These are phyloP conservation scores for Globodera ellingtonae DNA, from an alignment of 1,140 invertebrate genomes.

Conservation along the genomic window DNA sequence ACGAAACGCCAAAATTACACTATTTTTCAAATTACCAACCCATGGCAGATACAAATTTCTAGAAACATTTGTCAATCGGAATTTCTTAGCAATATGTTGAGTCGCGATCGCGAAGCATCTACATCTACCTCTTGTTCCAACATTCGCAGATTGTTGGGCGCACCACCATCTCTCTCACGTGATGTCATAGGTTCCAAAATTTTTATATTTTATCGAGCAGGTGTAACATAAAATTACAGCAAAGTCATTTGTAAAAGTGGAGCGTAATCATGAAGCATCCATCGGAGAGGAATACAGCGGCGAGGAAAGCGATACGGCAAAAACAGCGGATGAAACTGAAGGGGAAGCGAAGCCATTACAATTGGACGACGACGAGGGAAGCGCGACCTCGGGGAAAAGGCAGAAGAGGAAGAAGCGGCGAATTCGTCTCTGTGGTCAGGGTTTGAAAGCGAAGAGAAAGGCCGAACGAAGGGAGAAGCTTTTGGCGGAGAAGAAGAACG, in stretches of 20 bases:
- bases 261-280: not conserved
- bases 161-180: slow-evolving; percentile 6
- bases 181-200: not conserved
- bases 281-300: slow-evolving; percentile 7
- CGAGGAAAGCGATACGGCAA: slow-evolving; percentile 32
- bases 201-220: not conserved
- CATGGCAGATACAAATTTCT: no score
- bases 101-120: no score
- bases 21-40: no score
- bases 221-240: not conserved
- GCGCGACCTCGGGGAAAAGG: slow-evolving; percentile 22
- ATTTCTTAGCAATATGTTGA: no score
- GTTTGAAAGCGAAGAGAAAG: slow-evolving; percentile 30
- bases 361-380: slow-evolving; percentile 1
- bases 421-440: slow-evolving; percentile 15
- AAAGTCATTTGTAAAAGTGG: not conserved
- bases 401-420: slow-evolving; percentile 36
- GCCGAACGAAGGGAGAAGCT: slow-evolving; percentile 40
- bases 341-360: slow-evolving; percentile 15
- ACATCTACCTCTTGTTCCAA: not conserved
- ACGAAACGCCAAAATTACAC: no score
- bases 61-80: no score
- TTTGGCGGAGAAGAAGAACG: slow-evolving; percentile 25
- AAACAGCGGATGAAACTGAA: slow-evolving; percentile 21
- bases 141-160: slow-evolving; percentile 20